phyloP scores from a whole-genome alignment of 2,797 vertebrate genomes.

The Falco concolor region DNA sequence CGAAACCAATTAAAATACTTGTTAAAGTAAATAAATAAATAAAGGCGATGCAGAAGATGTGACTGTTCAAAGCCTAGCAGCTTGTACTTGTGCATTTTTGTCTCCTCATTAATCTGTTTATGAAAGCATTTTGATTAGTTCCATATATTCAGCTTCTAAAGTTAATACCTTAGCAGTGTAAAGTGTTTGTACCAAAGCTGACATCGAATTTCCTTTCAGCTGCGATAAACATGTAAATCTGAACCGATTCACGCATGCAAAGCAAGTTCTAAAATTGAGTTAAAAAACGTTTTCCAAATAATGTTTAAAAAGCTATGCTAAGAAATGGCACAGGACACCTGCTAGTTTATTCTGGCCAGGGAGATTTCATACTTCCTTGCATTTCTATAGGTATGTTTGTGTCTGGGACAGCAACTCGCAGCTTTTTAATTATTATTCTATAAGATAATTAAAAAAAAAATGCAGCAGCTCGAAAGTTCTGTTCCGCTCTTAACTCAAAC shows the following conservation, averaged over 20 bases:
- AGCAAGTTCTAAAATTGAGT: constrained; percentile 6
- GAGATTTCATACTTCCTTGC: not conserved
- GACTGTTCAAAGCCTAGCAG: not conserved
- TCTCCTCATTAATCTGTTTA: constrained; percentile 44
- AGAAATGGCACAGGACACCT: not conserved
- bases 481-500: constrained; percentile 30
- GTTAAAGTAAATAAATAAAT: constrained; percentile 50
- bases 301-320: not conserved
- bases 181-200: not conserved
- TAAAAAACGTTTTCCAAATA: not conserved
- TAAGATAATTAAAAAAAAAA: not conserved
- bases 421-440: not conserved
- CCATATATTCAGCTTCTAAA: constrained; percentile 33
- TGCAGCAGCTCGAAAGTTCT: not conserved
- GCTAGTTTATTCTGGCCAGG: not conserved
- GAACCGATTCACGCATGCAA: constrained; percentile 23
- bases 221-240: constrained; percentile 38
- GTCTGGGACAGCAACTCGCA: not conserved
- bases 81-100: constrained; percentile 4
- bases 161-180: constrained; percentile 1
- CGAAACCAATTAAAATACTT: constrained; percentile 26
- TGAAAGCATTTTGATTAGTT: constrained; percentile 50
- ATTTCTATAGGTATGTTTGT: not conserved
- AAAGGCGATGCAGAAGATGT: not conserved
- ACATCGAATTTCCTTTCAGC: constrained; percentile 32